Percentiles rank a stretch among this genome's conserved stretches.
phyloP scores from a whole-genome alignment of 2,888 invertebrate species.

The Adineta ricciae region DNA sequence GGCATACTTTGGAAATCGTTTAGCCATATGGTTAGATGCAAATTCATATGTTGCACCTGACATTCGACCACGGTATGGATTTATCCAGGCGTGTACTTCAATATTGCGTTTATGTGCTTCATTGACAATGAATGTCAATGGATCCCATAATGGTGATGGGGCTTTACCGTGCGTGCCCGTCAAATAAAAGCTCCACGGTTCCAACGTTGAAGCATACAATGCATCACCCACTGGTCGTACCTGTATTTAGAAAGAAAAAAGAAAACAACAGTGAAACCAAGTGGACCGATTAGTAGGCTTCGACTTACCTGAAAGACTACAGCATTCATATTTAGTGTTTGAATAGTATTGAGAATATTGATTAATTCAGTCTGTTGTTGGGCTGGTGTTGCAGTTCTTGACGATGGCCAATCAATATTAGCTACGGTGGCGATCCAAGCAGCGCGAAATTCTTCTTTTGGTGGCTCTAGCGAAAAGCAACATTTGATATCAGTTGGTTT shows the following conservation, averaged over 20 bases:
- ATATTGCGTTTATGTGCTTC: conserved; percentile 41
- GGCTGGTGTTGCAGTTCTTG: conserved; percentile 36
- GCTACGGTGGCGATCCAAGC: conserved; percentile 44
- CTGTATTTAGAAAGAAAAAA: neutral
- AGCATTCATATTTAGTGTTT: conserved; percentile 39
- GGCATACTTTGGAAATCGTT: conserved; percentile 39
- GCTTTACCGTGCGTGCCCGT: conserved; percentile 42
- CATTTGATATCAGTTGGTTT: conserved; percentile 26
- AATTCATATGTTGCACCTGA: conserved; percentile 38
- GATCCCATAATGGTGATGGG: conserved; percentile 42
- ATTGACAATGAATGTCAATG: conserved; percentile 38
- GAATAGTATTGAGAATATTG: conserved; percentile 37
- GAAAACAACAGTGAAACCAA: no score
- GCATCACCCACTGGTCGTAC: conserved; percentile 41
- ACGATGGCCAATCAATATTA: conserved; percentile 45
- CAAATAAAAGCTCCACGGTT: conserved; percentile 44
- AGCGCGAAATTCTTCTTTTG: conserved; percentile 39
- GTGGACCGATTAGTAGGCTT: no score
- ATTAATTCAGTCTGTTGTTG: conserved; percentile 37
- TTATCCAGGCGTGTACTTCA: conserved; percentile 44
- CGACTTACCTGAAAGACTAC: conserved; percentile 35
- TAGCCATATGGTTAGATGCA: conserved; percentile 42
- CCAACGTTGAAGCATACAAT: conserved; percentile 41
- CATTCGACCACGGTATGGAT: conserved; percentile 42
- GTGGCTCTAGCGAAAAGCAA: conserved; percentile 20